phyloP scores from a whole-genome alignment of 1,140 invertebrate genomes.

The Probaryconus sp. region DNA sequence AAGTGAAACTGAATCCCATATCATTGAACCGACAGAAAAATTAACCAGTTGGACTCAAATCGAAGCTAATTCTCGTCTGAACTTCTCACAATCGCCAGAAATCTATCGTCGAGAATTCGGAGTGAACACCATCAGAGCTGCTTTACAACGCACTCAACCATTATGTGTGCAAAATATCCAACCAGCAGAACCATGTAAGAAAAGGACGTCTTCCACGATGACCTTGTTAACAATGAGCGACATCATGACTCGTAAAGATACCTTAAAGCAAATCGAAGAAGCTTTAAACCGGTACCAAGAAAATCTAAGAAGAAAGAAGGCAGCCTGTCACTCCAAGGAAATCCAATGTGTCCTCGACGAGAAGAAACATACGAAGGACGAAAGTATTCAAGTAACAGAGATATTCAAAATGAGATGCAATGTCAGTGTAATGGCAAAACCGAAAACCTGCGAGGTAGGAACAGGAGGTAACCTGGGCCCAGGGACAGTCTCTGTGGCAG shows the following conservation, averaged over 20 bases:
- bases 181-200: slow-evolving; percentile 45
- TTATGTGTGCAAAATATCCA: slow-evolving; percentile 58
- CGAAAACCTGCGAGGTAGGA: slow-evolving; percentile 69
- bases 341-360: slow-evolving; percentile 28
- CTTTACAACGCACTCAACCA: slow-evolving; percentile 43
- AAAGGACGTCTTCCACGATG: slow-evolving; percentile 51
- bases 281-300: slow-evolving; percentile 63
- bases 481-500: slow-evolving; percentile 65
- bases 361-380: slow-evolving; percentile 66
- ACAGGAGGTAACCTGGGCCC: slow-evolving; percentile 63
- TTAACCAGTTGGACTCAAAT: slow-evolving; percentile 23
- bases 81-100: neutral
- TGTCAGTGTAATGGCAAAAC: slow-evolving; percentile 74
- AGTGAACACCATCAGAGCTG: slow-evolving; percentile 46
- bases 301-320: slow-evolving; percentile 51
- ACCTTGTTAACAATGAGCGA: slow-evolving; percentile 66
- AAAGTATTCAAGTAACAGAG: slow-evolving; percentile 71
- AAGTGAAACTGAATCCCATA: slow-evolving; percentile 30
- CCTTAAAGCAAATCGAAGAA: slow-evolving; percentile 60
- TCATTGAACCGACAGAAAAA: slow-evolving; percentile 27
- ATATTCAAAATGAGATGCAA: slow-evolving; percentile 69
- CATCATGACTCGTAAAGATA: slow-evolving; percentile 62
- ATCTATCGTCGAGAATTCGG: slow-evolving; percentile 45
- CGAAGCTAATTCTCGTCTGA: neutral
- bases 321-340: slow-evolving; percentile 6